Evolutionary conservation across 2,797 vertebrate species (phyloP).

Genomic region (Lagodon rhomboides): DNA sequence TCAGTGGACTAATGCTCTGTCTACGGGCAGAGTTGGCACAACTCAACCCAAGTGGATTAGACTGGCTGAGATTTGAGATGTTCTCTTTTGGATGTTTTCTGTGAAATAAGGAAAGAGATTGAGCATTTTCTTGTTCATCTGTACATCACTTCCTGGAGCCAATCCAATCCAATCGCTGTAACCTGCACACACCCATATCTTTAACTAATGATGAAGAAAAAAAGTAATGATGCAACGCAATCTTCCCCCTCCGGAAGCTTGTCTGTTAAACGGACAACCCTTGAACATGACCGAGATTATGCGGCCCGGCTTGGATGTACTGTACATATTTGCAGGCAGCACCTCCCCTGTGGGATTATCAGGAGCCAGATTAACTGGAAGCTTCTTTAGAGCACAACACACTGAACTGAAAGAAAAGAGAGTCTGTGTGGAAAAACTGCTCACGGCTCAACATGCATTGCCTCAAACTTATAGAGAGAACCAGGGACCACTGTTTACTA

Average conservation of each 20-base stretch:
- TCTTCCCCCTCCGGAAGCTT: conserved; percentile 47
- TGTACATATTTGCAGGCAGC: conserved; percentile 73
- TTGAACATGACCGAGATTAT: conserved; percentile 74
- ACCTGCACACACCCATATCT: conserved; percentile 39
- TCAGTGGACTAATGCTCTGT: conserved; percentile 66
- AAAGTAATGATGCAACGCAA: conserved; percentile 32
- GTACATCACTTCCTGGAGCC: conserved; percentile 64
- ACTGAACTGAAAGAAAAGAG: conserved; percentile 58
- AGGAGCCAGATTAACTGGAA: conserved; percentile 77
- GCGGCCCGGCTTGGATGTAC: conserved; percentile 54
- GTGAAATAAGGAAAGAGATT: conserved; percentile 60
- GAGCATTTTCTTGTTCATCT: conserved; percentile 47
- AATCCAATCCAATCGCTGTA: conserved; percentile 55
- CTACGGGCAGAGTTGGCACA: conserved; percentile 67
- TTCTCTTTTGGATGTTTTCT: conserved; percentile 70
- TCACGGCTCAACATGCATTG: conserved; percentile 24
- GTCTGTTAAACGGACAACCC: conserved; percentile 53
- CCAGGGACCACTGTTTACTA: neutral
- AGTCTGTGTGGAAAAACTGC: conserved; percentile 45
- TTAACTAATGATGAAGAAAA: conserved; percentile 22
- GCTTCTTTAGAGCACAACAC: conserved; percentile 73
- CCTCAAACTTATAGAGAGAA: neutral
- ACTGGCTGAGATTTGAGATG: conserved; percentile 73
- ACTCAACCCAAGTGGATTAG: conserved; percentile 70
- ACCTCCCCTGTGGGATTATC: conserved; percentile 74